phyloP scores from a whole-genome alignment of 2,888 invertebrate species.

The Plagodis dolabraria region DNA sequence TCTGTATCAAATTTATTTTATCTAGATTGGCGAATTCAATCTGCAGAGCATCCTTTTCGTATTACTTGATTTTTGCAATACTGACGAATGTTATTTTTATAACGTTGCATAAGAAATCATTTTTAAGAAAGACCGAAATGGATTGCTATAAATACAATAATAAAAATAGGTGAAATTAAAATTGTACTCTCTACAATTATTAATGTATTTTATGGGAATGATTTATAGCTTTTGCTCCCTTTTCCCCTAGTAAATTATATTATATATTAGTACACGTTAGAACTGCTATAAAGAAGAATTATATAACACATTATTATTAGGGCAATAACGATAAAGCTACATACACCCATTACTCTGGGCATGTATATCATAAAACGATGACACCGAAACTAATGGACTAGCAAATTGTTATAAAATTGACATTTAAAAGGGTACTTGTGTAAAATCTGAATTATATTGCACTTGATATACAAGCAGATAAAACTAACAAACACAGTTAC shows the following conservation, averaged over 20 bases:
- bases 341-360: slow-evolving; percentile 38
- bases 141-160: too few relatives aligned
- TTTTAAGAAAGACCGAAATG: too few relatives aligned
- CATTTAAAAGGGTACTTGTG: slow-evolving; percentile 13
- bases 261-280: slow-evolving; percentile 37
- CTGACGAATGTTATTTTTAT: too few relatives aligned
- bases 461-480: too few relatives aligned
- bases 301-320: slow-evolving; percentile 28
- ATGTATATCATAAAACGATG: slow-evolving; percentile 40
- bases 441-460: slow-evolving; percentile 1
- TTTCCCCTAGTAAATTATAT: slow-evolving; percentile 53
- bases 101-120: too few relatives aligned
- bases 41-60: too few relatives aligned
- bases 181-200: too few relatives aligned
- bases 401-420: slow-evolving; percentile 48
- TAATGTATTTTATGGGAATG: neutral
- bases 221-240: neutral
- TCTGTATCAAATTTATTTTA: too few relatives aligned
- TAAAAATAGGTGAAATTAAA: too few relatives aligned
- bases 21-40: too few relatives aligned
- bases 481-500: too few relatives aligned
- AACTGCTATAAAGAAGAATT: slow-evolving; percentile 33
- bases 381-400: slow-evolving; percentile 34
- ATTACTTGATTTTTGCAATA: too few relatives aligned
- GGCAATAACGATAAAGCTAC: slow-evolving; percentile 51